These are phyloP conservation scores for Anolis sagrei DNA, from an alignment of 2,113 vertebrate genomes.

Conservation along the genomic window DNA sequence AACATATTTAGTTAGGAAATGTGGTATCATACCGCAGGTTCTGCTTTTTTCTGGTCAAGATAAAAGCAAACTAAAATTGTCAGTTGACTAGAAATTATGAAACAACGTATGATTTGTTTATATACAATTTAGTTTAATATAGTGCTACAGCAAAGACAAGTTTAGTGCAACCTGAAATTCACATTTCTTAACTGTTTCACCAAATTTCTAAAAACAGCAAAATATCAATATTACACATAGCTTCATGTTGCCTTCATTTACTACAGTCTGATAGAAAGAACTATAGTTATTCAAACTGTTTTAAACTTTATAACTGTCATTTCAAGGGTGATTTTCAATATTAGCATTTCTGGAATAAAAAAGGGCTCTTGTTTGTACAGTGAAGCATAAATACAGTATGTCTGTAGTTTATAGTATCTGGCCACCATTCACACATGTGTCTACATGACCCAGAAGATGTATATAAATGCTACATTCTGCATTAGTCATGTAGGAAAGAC, in stretches of 20 bases:
- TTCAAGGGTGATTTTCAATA: constrained; percentile 44
- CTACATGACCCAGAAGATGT: too few species aligned
- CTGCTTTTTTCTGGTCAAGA: background rate
- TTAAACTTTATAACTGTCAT: constrained; percentile 70
- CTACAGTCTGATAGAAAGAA: constrained; percentile 76
- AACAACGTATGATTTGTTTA: constrained; percentile 61
- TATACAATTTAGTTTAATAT: constrained; percentile 86
- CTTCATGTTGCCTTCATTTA: constrained; percentile 66
- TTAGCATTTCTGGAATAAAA: background rate
- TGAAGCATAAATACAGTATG: background rate
- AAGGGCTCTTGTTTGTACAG: background rate
- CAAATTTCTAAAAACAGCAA: constrained; percentile 79
- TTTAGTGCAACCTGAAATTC: constrained; percentile 83
- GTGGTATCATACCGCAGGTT: background rate
- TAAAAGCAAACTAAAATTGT: constrained; percentile 38
- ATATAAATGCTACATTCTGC: background rate
- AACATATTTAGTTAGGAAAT: background rate
- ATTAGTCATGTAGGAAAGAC: background rate
- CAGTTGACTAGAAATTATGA: constrained; percentile 56
- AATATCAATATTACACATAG: constrained; percentile 80
- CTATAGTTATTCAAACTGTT: constrained; percentile 71
- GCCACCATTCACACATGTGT: background rate
- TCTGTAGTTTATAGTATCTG: background rate
- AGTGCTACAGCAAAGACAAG: constrained; percentile 83
- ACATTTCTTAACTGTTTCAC: constrained; percentile 79